Base-by-base conservation (phyloP, 2,113 vertebrate species). In the Electrona antarctica region DNA sequence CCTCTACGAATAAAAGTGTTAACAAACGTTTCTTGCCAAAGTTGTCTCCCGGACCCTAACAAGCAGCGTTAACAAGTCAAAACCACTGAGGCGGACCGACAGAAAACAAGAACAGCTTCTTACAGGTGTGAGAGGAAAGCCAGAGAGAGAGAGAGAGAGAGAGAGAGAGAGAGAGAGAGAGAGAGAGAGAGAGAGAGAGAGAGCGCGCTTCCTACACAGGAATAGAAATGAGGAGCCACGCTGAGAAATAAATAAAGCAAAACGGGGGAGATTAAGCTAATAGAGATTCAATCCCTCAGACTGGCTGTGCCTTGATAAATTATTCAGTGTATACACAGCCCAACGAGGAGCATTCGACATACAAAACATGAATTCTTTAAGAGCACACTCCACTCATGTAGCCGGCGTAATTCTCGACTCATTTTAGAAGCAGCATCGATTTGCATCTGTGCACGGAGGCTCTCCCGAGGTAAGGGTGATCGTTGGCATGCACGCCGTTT, bases 271-370 rank as follows among this genome's bases (percentile, higher is more conserved):
- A 93, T 91, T 91, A 92, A 87, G 80, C 86, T 92, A 93, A 93
- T 91, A 92, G 84, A 90, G 89, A 93, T 92, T 90, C 91, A 91
- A 92, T 89, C 84, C 86, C 88, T 90, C 90, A 92, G 91, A 89
- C 84, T 78, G 89, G 84, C 85, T 85, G 88, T 21, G 21, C 73
- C 85, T 88, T 86, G 86, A 91, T 93, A 92, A 91, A 93, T 94
- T 91, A 92, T 93, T 94, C 92, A 93, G 88, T 80, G 83, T 86
- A 87, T 89, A 90, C 89, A 91, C 84, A 91, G 82, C 81, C 76
- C 73, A 81, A 92, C 82, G 78, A 87, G 79, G 69, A 83, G 88
- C 83, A 87, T 89, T 90, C 87, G 87, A 92, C 83, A 90, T 91
- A 90, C 90, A 91, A 89, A 92, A 92, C 90, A 92, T 89, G 84